phyloP scores from a whole-genome alignment of 2,113 vertebrate species.

The Cavia aperea region DNA sequence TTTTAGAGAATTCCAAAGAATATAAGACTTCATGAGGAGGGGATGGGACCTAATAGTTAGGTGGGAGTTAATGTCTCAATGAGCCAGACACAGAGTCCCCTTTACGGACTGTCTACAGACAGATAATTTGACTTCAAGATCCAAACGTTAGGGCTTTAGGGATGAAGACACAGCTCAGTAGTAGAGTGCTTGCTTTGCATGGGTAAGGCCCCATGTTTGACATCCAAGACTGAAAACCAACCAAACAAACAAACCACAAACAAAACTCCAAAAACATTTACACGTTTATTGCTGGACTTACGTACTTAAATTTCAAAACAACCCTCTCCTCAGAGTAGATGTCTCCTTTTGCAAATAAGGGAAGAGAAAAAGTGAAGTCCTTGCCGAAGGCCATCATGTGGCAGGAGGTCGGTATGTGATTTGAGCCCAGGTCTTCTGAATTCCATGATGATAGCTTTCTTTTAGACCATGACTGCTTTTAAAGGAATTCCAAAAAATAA shows the following conservation, averaged over 20 bases:
- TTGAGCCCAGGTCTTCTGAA: not conserved
- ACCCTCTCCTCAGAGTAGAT: not conserved
- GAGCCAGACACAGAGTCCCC: not conserved
- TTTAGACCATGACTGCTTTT: not conserved
- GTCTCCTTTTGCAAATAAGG: constrained; percentile 4
- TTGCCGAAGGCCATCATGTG: not conserved
- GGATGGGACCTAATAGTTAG: not conserved
- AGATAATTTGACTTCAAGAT: not conserved
- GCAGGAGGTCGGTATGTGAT: not conserved
- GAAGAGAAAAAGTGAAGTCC: not conserved
- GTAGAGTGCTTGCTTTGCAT: not conserved
- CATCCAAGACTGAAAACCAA: not conserved
- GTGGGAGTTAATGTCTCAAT: not conserved
- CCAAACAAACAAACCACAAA: not conserved
- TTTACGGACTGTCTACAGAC: not conserved
- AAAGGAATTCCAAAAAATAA: not conserved
- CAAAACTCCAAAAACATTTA: not conserved
- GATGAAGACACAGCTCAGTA: not conserved
- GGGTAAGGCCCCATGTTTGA: not conserved
- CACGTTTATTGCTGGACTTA: not conserved
- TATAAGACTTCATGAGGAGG: not conserved
- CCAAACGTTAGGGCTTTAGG: not conserved
- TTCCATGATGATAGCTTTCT: not conserved
- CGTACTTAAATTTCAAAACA: not conserved
- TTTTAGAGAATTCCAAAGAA: constrained; percentile 33